Percentiles rank a stretch among this genome's conserved stretches.
Conservation (phyloP, 2,113 vertebrate genomes). For the Sphaerodactylus townsendi region DNA sequence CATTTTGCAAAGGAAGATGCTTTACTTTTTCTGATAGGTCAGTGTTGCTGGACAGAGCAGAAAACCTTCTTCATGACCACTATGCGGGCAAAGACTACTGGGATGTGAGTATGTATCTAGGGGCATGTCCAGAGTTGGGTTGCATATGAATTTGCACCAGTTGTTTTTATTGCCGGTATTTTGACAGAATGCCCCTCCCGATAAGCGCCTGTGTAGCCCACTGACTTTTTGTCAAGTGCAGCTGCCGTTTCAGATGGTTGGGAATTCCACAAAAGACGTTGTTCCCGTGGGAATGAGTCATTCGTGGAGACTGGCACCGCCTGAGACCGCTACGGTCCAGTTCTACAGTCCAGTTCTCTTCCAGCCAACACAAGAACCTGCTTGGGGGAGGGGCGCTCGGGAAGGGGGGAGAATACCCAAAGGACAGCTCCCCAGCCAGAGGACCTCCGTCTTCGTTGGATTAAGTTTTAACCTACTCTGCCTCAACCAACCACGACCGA, state of each 20-base stretch:
- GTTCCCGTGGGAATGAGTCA: background rate
- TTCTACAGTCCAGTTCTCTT: background rate
- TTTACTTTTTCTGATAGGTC: slow-evolving; percentile 73
- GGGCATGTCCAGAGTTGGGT: slow-evolving; percentile 1
- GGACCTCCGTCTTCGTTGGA: too few relatives aligned
- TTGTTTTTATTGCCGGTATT: background rate
- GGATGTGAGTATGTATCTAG: slow-evolving; percentile 85
- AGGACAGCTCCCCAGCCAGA: too few relatives aligned
- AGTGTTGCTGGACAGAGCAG: slow-evolving; percentile 95
- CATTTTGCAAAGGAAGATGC: slow-evolving; percentile 36
- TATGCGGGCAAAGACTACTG: slow-evolving; percentile 96
- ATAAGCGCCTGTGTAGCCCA: too few relatives aligned
- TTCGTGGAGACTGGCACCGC: background rate
- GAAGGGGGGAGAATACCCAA: too few relatives aligned
- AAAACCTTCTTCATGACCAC: slow-evolving; percentile 96
- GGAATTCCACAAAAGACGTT: background rate
- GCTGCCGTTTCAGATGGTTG: background rate
- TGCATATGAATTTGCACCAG: slow-evolving; percentile 6
- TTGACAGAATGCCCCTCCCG: background rate
- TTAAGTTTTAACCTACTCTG: too few relatives aligned
- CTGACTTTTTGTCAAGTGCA: background rate
- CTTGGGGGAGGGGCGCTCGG: too few relatives aligned
- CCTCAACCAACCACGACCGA: too few relatives aligned
- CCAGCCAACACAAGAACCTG: too few relatives aligned
- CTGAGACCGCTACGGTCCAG: background rate